Evolutionary conservation across 2,797 vertebrate genomes (phyloP).

Genomic region (Melanotaenia maccullochi): DNA sequence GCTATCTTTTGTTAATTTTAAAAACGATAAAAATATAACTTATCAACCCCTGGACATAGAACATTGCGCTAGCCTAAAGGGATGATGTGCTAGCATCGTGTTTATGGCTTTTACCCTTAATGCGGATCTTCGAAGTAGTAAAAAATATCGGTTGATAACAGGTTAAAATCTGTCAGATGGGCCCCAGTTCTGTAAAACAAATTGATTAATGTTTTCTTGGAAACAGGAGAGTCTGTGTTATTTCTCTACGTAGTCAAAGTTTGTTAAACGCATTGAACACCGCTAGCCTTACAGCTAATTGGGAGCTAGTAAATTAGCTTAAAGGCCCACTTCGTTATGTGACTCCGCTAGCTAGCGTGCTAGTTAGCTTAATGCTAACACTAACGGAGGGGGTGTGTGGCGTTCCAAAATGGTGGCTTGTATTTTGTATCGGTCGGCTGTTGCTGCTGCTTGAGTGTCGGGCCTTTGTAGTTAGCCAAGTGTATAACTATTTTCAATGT

Average conservation of each 20-base stretch:
- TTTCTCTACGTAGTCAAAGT: fast-evolving
- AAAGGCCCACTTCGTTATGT: conserved; percentile 31
- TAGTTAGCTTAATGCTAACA: conserved; percentile 66
- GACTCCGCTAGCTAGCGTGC: conserved; percentile 62
- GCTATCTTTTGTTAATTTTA: background rate
- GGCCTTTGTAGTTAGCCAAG: conserved; percentile 48
- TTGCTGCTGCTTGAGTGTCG: conserved; percentile 23
- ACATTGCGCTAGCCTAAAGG: conserved; percentile 6
- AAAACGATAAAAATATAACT: background rate
- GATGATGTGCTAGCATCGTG: conserved; percentile 57
- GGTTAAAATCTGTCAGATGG: background rate
- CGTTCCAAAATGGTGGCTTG: conserved; percentile 86
- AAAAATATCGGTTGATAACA: background rate
- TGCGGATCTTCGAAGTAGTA: conserved; percentile 40
- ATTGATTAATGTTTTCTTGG: too few species aligned
- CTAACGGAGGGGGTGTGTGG: conserved; percentile 81
- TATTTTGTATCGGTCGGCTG: conserved; percentile 74
- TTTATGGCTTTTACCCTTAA: conserved; percentile 35
- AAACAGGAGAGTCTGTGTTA: background rate
- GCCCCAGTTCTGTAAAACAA: fast-evolving
- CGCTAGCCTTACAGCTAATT: conserved; percentile 36
- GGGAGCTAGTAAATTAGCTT: conserved; percentile 49
- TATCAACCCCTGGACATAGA: background rate
- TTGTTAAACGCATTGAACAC: conserved; percentile 1
- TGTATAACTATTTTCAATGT: background rate